These are phyloP conservation scores for Paradisaea rubra DNA, from an alignment of 2,113 vertebrate genomes.

Conservation along the genomic window DNA sequence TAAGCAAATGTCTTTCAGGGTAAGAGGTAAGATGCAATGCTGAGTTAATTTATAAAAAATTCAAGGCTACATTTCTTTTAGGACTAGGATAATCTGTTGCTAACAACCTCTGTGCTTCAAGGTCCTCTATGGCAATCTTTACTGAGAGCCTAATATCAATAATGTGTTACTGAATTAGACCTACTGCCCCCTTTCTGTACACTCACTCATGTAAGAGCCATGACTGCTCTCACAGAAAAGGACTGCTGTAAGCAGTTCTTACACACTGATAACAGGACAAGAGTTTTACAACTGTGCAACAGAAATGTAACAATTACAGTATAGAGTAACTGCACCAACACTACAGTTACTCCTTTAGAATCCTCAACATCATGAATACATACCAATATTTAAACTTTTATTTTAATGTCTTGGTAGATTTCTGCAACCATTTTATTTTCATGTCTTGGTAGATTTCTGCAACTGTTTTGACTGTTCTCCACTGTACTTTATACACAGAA, in stretches of 20 bases:
- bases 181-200: background rate
- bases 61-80: background rate
- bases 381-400: background rate
- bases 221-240: background rate
- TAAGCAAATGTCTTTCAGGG: background rate
- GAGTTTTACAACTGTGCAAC: background rate
- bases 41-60: background rate
- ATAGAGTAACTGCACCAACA: background rate
- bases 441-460: background rate
- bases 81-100: background rate
- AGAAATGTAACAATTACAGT: background rate
- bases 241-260: background rate
- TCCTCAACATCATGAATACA: background rate
- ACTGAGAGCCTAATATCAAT: background rate
- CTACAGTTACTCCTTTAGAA: background rate
- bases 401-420: background rate
- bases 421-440: background rate
- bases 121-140: background rate
- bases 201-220: background rate
- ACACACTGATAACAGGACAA: background rate
- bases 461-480: background rate
- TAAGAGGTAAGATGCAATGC: background rate
- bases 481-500: background rate
- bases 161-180: background rate
- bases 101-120: background rate